Conservation (phyloP, 1,140 invertebrate genomes). For the Lepidurus packardi region DNA sequence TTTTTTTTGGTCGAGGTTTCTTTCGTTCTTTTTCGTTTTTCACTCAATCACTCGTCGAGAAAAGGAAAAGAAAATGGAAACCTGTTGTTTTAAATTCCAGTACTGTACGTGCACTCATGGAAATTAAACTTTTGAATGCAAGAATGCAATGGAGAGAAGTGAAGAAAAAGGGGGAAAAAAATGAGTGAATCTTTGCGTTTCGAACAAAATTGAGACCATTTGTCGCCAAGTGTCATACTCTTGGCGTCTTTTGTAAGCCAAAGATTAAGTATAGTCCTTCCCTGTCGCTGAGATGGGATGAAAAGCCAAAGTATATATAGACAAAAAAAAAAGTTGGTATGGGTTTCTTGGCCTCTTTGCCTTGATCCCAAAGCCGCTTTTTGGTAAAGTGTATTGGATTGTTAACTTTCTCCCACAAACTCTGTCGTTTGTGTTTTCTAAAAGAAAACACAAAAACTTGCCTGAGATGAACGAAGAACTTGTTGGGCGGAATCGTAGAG, state of each 20-base stretch:
- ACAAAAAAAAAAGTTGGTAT: background rate
- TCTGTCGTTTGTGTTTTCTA: background rate
- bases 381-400: background rate
- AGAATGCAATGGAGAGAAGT: background rate
- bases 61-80: background rate
- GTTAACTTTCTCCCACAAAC: background rate
- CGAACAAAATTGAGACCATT: background rate
- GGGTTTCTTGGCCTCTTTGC: too few relatives aligned
- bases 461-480: too few relatives aligned
- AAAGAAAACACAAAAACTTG: background rate
- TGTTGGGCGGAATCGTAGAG: too few relatives aligned
- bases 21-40: too few relatives aligned
- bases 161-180: background rate
- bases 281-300: background rate
- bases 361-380: background rate
- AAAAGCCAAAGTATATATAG: background rate
- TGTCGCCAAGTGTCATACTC: constrained; percentile 8
- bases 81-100: background rate
- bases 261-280: background rate
- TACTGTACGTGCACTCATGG: background rate
- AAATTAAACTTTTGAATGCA: background rate
- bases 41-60: too few relatives aligned
- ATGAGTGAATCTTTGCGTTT: background rate
- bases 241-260: constrained; percentile 2
- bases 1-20: too few relatives aligned